These are phyloP conservation scores for Muntiacus muntjak DNA, from an alignment of 2,113 vertebrate genomes.

Conservation along the genomic window DNA sequence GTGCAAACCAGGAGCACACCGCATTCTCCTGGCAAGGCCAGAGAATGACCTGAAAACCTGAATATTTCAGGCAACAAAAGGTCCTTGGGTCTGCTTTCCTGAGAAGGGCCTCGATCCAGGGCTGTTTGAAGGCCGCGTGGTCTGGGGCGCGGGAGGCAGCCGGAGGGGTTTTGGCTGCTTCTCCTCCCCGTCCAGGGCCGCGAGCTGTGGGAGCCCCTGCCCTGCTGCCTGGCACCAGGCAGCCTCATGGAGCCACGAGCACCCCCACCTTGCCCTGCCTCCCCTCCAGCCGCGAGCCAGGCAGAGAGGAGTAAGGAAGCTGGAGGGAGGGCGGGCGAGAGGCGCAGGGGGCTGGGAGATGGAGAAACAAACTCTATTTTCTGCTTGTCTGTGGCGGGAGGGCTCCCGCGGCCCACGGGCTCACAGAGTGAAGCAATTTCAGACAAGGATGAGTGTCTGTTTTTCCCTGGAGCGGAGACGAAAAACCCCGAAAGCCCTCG, in stretches of 20 bases:
- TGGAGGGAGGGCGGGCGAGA: background rate
- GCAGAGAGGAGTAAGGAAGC: slow-evolving; percentile 2
- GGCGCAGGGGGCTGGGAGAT: slow-evolving; percentile 21
- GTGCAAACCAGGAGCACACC: slow-evolving; percentile 26
- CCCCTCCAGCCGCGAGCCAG: slow-evolving; percentile 67
- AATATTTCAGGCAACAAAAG: slow-evolving; percentile 61
- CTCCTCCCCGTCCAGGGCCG: slow-evolving; percentile 42
- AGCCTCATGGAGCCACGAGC: slow-evolving; percentile 67
- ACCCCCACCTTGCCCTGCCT: slow-evolving; percentile 19
- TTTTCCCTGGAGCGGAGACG: slow-evolving; percentile 82
- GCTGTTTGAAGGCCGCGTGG: slow-evolving; percentile 70
- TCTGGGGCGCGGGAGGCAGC: slow-evolving; percentile 36
- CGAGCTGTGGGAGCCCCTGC: slow-evolving; percentile 56
- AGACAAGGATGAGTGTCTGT: slow-evolving; percentile 81
- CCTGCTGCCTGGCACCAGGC: slow-evolving; percentile 74
- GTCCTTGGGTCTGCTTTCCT: slow-evolving; percentile 60
- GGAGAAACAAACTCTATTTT: slow-evolving; percentile 83
- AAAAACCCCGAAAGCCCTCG: slow-evolving; percentile 77
- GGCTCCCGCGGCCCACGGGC: slow-evolving; percentile 79
- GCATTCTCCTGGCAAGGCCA: slow-evolving; percentile 54
- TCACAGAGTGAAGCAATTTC: slow-evolving; percentile 81
- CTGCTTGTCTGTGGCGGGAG: slow-evolving; percentile 81
- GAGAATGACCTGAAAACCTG: slow-evolving; percentile 61
- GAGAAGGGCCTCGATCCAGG: slow-evolving; percentile 45
- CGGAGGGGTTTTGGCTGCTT: background rate